Base-by-base conservation (phyloP, 2,113 vertebrate species). In the Pipa parva region DNA sequence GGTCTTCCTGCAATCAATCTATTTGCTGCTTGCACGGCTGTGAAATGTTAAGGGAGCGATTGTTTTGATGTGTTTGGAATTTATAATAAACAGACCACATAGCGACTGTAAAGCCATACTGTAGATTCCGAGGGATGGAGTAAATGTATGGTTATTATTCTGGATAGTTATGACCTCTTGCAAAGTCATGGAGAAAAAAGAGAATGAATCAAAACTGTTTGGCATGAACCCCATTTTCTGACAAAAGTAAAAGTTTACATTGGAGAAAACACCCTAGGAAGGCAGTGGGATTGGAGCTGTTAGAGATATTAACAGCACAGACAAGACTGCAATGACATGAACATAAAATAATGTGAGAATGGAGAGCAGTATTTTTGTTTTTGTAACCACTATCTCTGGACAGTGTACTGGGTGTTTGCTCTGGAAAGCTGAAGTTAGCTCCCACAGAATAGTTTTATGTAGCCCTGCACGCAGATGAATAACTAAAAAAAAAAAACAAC, bases 51-150 rank as follows among this genome's bases (percentile, higher is more conserved):
- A 52, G 46, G 56, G 24, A 52, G 36, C 18, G 6, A 60, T 29
- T 69, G 65, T 69, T 69, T 60, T 21, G 57, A 69, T 60, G 26
- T 69, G 57, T 69, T 69, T 52, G 65, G 48, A 69, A 59, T 69
- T 51, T 69, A 60, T 69, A 69, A 69, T 69, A 69, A 69, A 69
- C 65, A 69, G 65, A 69, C 57, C 65, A 69, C 65, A 69, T 69
- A 59, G 46, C 65, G 52, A 52, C 33, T 60, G 46, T 60, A 69
- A 52, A 31, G 22, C 46, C 39, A 60, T 59, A 52, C 46, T 60
- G 48, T 37, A 60, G 10, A 42, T 26, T 27, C 11, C 7, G 55
- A 59, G 46, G 5, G 10, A 24, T 42, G 57, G 13, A 24, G n/a
- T 45, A 42, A 29, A n/a, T 51, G 7, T 36, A 11, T 52, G 4